Evolutionary conservation across 2,113 vertebrate genomes (phyloP), one percentile per base, ranked within the genome.

Genomic region (Sphyrna mokarran): DNA sequence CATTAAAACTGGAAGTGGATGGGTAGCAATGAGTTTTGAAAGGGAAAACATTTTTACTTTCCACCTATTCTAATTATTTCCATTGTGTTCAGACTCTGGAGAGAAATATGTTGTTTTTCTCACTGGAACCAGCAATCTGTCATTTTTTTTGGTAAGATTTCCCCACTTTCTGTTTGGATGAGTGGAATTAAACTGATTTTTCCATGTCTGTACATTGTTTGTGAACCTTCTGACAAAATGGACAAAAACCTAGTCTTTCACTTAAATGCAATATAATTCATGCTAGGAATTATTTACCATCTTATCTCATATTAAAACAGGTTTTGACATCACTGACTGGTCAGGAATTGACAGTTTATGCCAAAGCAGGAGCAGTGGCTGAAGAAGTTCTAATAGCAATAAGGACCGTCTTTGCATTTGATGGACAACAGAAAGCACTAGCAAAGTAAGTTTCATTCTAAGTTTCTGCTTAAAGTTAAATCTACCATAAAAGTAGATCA

Each of bases 351-450:
- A 16, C 96, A 40, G 96, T 97, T 95, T 97, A 97, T 66, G 96
- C 97, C 48, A 96, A 97, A 96, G 97, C 97, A 95, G 97, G 97
- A 91, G 97, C 97, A 95, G 97, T 97, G 58, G 97, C 97, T 86
- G 97, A 97, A 96, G 97, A 97, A 96, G 95, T 97, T 95, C 96
- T 98, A 91, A 96, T 96, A 66, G 96, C 97, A 0, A 96, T 97
- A 91, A 97, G 96, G 70, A 98, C 97, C 22, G 97, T 97, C 93
- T 96, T 97, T 96, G 97, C 97, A 96, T 97, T 98, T 91, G 97
- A 97, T 95, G 97, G 97, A 83, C 97, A 97, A 94, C 48, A 96
- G 83, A 97, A 97, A 68, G 97, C 97, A 95, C 20, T 96, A 69
- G 95, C 85, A 89, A 97, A 96, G 97, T 97, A 97, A 96, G 96